These are phyloP conservation scores for Leptoteleia sp. DNA, from an alignment of 1,140 invertebrate species.

Conservation along the genomic window DNA sequence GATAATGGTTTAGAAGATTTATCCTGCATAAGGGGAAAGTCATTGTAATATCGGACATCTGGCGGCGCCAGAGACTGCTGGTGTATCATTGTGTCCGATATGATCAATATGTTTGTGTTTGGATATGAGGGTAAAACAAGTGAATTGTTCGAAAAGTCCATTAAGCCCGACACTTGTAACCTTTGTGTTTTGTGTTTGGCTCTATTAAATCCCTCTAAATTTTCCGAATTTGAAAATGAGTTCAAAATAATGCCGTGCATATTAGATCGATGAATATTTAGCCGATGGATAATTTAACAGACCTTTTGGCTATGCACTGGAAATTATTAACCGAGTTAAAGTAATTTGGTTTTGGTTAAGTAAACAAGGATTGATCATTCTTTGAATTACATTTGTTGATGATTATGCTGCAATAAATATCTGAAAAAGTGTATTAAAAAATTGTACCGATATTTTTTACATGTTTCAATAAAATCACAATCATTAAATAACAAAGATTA, in stretches of 20 bases:
- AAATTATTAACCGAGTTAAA: no score
- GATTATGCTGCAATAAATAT: no score
- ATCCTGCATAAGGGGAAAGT: conserved; percentile 8
- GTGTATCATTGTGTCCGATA: conserved; percentile 6
- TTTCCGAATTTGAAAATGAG: neutral
- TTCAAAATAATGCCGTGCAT: neutral
- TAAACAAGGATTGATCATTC: no score
- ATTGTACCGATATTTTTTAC: no score
- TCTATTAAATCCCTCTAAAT: neutral
- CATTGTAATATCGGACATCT: conserved; percentile 31
- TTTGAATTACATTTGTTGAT: no score
- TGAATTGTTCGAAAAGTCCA: conserved; percentile 17
- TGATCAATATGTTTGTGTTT: conserved; percentile 7
- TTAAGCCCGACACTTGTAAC: no score
- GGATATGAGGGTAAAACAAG: conserved; percentile 20
- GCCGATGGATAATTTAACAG: conserved; percentile 5
- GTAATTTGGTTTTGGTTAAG: no score
- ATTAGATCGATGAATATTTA: conserved; percentile 7
- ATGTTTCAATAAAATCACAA: no score
- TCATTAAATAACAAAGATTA: no score
- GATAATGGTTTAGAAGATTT: conserved; percentile 5
- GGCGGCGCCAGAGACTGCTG: neutral
- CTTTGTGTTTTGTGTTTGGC: no score
- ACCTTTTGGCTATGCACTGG: neutral
- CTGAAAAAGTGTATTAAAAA: no score